phyloP scores from a whole-genome alignment of 2,888 invertebrate species.

The Parapristionchus giblindavisi region DNA sequence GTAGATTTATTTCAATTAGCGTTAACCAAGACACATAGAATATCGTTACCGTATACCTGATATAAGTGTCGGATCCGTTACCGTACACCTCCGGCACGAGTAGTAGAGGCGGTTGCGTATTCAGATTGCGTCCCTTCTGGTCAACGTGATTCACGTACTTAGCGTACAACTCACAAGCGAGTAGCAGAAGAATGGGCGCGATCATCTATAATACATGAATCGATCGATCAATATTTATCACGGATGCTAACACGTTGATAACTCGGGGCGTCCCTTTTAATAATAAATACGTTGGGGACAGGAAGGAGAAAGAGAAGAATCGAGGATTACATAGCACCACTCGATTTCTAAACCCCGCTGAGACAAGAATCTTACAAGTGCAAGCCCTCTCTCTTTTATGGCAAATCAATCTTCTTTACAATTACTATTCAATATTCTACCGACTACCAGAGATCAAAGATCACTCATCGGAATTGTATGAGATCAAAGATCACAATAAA shows the following conservation, averaged over 20 bases:
- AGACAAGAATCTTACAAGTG: too few relatives aligned
- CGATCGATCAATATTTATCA: not conserved
- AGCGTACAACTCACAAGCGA: slow-evolving; percentile 57
- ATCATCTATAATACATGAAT: slow-evolving; percentile 43
- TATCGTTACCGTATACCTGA: slow-evolving; percentile 42
- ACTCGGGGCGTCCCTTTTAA: too few relatives aligned
- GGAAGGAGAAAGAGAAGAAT: too few relatives aligned
- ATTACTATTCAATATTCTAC: too few relatives aligned
- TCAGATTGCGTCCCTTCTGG: slow-evolving; percentile 39
- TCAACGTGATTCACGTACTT: slow-evolving; percentile 33
- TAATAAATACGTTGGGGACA: too few relatives aligned
- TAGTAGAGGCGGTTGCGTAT: slow-evolving; percentile 50
- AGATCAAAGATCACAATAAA: not conserved
- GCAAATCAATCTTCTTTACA: too few relatives aligned
- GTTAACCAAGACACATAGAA: not conserved
- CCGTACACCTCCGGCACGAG: slow-evolving; percentile 54
- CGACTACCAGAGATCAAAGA: not conserved
- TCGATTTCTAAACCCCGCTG: too few relatives aligned
- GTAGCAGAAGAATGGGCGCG: slow-evolving; percentile 55
- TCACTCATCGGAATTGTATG: too few relatives aligned
- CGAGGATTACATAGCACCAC: too few relatives aligned
- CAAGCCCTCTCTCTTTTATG: too few relatives aligned
- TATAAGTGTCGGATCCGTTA: slow-evolving; percentile 56
- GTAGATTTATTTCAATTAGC: not conserved
- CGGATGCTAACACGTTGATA: too few relatives aligned